phyloP scores from a whole-genome alignment of 2,113 vertebrate species.

The Himantopus leucocephalus region DNA sequence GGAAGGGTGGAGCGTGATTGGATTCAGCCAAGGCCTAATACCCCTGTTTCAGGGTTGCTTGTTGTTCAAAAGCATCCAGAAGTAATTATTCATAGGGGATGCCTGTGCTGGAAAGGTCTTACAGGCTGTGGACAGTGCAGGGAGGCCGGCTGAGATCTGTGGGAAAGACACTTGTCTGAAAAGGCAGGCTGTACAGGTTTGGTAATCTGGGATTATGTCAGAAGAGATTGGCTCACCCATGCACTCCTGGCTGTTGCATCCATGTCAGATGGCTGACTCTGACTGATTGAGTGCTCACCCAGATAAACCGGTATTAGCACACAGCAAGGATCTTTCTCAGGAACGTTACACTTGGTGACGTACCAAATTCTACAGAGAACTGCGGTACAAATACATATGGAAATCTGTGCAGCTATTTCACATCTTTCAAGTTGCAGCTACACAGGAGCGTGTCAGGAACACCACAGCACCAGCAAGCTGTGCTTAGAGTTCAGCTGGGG shows the following conservation, averaged over 20 bases:
- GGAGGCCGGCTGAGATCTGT: not conserved
- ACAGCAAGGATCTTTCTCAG: not conserved
- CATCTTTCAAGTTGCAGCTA: not conserved
- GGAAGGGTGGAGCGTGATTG: not conserved
- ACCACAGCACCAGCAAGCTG: not conserved
- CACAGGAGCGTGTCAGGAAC: not conserved
- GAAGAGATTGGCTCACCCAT: not conserved
- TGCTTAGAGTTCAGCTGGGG: not conserved
- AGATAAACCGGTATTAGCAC: not conserved
- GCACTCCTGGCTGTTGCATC: not conserved
- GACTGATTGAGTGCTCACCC: not conserved
- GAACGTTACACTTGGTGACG: accelerated
- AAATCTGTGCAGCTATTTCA: not conserved
- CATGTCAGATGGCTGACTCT: accelerated
- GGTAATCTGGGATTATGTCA: not conserved
- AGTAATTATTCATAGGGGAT: not conserved
- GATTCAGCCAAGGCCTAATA: not conserved
- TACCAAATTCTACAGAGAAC: not conserved
- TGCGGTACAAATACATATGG: not conserved
- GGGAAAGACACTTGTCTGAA: not conserved
- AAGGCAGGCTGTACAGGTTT: not conserved
- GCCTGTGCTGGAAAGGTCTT: not conserved
- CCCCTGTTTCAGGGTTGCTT: not conserved
- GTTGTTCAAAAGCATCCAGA: not conserved
- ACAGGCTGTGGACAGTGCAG: not conserved